Evolutionary conservation across 2,888 invertebrate species (phyloP).

Genomic region (Prosopocoilus inquinatus): DNA sequence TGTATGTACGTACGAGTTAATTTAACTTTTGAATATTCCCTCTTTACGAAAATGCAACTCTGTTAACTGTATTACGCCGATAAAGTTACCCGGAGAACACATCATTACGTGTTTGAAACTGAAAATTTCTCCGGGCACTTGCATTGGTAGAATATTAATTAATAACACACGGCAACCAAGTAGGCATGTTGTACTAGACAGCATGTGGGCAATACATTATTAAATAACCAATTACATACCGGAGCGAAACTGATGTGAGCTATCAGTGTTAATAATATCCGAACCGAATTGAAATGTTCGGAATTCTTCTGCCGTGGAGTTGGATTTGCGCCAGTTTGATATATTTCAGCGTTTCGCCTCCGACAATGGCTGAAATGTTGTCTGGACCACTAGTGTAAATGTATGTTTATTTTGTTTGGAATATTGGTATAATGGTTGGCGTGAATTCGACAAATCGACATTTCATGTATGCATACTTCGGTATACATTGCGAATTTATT

Average conservation of each 20-base stretch:
- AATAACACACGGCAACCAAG: too few species aligned
- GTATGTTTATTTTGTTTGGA: background rate
- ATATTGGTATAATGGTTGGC: background rate
- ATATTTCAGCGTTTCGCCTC: background rate
- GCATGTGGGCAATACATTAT: background rate
- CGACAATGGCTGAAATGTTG: background rate
- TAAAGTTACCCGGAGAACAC: too few species aligned
- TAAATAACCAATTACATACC: background rate
- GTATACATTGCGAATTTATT: too few species aligned
- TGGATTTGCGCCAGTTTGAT: constrained; percentile 1
- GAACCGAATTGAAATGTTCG: constrained; percentile 1
- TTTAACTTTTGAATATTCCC: too few species aligned
- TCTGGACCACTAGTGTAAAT: background rate
- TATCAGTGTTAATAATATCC: constrained; percentile 1
- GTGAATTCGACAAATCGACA: background rate
- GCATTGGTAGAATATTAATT: too few species aligned
- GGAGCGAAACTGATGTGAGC: background rate
- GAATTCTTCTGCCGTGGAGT: background rate
- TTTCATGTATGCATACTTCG: too few species aligned
- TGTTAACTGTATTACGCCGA: too few species aligned
- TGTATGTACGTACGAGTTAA: too few species aligned
- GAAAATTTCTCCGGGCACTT: too few species aligned
- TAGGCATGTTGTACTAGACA: too few species aligned
- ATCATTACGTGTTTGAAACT: too few species aligned
- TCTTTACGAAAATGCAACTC: too few species aligned